These are phyloP conservation scores for Drosophila picticornis DNA, from an alignment of 2,888 invertebrate genomes.

Conservation along the genomic window DNA sequence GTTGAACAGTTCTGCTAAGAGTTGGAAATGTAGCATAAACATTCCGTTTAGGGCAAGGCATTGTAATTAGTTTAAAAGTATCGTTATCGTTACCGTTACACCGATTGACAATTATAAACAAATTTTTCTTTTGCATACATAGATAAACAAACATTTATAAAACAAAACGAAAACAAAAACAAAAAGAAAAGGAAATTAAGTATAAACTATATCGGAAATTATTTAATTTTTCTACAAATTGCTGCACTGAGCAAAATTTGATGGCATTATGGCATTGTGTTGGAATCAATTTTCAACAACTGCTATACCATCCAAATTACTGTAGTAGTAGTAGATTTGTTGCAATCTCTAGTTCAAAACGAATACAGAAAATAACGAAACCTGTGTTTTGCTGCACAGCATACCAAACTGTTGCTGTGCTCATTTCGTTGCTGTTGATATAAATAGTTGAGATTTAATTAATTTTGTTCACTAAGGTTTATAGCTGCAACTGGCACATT, in stretches of 20 bases:
- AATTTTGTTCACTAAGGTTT: conserved; percentile 44
- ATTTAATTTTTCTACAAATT: conserved; percentile 26
- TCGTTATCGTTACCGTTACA: conserved; percentile 51
- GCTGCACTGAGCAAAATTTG: conserved; percentile 27
- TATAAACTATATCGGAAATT: conserved; percentile 18
- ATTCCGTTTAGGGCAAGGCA: conserved; percentile 59
- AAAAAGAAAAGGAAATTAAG: conserved; percentile 34
- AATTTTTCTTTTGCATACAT: conserved; percentile 39
- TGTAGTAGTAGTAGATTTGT: conserved; percentile 25
- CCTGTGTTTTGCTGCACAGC: conserved; percentile 50
- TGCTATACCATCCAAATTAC: conserved; percentile 4
- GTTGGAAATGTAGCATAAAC: conserved; percentile 49
- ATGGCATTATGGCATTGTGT: conserved; percentile 21
- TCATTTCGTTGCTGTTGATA: conserved; percentile 51
- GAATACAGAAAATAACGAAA: conserved; percentile 17
- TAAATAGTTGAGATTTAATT: conserved; percentile 31
- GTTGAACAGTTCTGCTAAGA: conserved; percentile 17
- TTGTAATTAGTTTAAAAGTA: conserved; percentile 56
- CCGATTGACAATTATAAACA: conserved; percentile 35
- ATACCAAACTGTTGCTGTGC: conserved; percentile 45
- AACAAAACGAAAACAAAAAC: conserved; percentile 20
- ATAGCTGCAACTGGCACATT: conserved; percentile 49
- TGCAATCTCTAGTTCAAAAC: conserved; percentile 49
- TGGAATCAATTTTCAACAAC: conserved; percentile 27
- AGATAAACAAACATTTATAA: conserved; percentile 29